Evolutionary conservation across 1,140 invertebrate genomes (phyloP).

Genomic region (Drosophila setifemur): DNA sequence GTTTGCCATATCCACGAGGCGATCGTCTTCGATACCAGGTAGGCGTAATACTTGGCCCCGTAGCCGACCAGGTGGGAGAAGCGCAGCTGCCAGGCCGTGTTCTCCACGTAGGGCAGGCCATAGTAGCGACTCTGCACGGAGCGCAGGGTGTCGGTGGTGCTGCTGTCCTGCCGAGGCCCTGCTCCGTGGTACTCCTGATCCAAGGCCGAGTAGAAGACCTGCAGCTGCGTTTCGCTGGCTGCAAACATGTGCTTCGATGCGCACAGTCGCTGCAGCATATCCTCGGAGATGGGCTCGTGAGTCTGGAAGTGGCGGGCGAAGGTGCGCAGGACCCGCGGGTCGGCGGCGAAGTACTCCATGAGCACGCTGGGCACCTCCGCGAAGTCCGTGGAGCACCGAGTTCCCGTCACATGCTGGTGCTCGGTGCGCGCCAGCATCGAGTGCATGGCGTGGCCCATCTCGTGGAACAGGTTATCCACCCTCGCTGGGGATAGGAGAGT

Average conservation of each 20-base stretch:
- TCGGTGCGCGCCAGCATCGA: conserved; percentile 97
- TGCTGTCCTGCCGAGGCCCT: conserved; percentile 81
- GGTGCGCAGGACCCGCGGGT: conserved; percentile 91
- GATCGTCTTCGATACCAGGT: conserved; percentile 96
- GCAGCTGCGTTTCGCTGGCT: conserved; percentile 95
- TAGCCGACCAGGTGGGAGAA: conserved; percentile 99
- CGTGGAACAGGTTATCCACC: conserved; percentile 99
- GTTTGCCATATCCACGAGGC: conserved; percentile 97
- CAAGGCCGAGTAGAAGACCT: conserved; percentile 93
- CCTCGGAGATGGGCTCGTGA: conserved; percentile 90
- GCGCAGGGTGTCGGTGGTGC: conserved; percentile 91
- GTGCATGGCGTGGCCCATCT: conserved; percentile 99
- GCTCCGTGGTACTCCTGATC: conserved; percentile 95
- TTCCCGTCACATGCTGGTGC: conserved; percentile 99
- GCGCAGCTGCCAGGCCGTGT: conserved; percentile 97
- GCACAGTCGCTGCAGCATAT: conserved; percentile 90
- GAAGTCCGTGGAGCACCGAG: conserved; percentile 97
- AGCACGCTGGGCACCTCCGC: conserved; percentile 99
- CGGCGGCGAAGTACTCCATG: conserved; percentile 98
- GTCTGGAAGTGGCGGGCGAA: conserved; percentile 97
- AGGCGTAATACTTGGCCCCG: conserved; percentile 99
- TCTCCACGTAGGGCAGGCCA: conserved; percentile 91
- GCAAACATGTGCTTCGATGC: conserved; percentile 93
- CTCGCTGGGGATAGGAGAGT: conserved; percentile 91
- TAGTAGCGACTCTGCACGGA: conserved; percentile 93